phyloP scores from a whole-genome alignment of 2,888 invertebrate genomes.

The Lysandra coridon region DNA sequence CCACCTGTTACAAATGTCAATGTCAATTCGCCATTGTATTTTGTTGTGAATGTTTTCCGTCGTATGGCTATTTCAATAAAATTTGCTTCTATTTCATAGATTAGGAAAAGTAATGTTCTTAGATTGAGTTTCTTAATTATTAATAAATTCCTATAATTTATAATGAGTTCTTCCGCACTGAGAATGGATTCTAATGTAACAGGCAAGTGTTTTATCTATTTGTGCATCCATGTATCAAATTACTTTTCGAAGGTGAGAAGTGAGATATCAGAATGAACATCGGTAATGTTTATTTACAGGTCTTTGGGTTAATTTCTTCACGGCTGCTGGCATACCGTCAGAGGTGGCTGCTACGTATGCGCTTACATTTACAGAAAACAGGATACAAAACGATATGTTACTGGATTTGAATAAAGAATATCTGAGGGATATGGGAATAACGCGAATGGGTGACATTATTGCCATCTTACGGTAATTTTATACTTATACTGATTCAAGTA shows the following conservation, averaged over 20 bases:
- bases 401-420: conserved; percentile 93
- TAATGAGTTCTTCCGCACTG: conserved; percentile 45
- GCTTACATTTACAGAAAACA: conserved; percentile 91
- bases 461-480: conserved; percentile 82
- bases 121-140: neutral
- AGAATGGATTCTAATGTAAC: conserved; percentile 68
- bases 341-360: conserved; percentile 91
- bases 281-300: conserved; percentile 57
- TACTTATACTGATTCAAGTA: neutral
- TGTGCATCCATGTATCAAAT: conserved; percentile 16
- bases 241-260: conserved; percentile 24
- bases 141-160: too few relatives aligned
- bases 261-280: neutral
- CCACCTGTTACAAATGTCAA: too few relatives aligned
- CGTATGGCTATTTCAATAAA: neutral
- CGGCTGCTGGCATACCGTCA: conserved; percentile 89
- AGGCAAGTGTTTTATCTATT: conserved; percentile 48
- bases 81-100: neutral
- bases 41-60: neutral
- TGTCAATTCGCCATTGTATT: neutral
- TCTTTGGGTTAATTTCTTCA: conserved; percentile 93
- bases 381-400: conserved; percentile 92
- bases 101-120: neutral
- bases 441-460: conserved; percentile 85
- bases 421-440: conserved; percentile 92